Evolutionary conservation across 2,888 invertebrate genomes (phyloP).

Genomic region (Digitonthophagus gazella): DNA sequence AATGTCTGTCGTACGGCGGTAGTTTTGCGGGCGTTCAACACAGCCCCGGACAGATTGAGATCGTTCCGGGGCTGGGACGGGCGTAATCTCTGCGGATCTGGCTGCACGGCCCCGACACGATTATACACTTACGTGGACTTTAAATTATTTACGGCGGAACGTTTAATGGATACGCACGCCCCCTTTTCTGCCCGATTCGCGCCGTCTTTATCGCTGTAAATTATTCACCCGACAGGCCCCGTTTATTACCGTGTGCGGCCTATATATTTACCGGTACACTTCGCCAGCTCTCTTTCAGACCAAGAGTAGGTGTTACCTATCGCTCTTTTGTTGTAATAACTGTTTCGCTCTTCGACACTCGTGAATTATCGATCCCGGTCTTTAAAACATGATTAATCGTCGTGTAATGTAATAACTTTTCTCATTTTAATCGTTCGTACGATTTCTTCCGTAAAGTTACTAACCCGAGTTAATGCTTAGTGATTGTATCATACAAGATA

Average conservation of each 20-base stretch:
- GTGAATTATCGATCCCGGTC: background rate
- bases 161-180: conserved; percentile 13
- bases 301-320: background rate
- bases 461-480: too few species aligned
- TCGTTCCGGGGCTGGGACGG: conserved; percentile 14
- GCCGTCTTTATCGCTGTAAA: conserved; percentile 18
- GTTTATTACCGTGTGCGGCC: background rate
- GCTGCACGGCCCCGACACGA: conserved; percentile 20
- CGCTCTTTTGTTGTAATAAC: background rate
- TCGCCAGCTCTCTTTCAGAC: background rate
- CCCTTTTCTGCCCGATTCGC: conserved; percentile 5
- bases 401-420: too few species aligned
- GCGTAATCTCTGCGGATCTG: conserved; percentile 21
- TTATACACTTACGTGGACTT: conserved; percentile 23
- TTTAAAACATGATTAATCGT: background rate
- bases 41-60: conserved; percentile 23
- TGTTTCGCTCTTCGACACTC: background rate
- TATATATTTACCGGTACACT: background rate
- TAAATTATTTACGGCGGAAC: conserved; percentile 6
- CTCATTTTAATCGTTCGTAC: background rate
- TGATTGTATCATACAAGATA: too few species aligned
- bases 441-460: background rate
- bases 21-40: background rate
- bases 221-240: background rate
- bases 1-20: background rate